phyloP scores from a whole-genome alignment of 2,113 vertebrate genomes.

The Ranitomeya variabilis region DNA sequence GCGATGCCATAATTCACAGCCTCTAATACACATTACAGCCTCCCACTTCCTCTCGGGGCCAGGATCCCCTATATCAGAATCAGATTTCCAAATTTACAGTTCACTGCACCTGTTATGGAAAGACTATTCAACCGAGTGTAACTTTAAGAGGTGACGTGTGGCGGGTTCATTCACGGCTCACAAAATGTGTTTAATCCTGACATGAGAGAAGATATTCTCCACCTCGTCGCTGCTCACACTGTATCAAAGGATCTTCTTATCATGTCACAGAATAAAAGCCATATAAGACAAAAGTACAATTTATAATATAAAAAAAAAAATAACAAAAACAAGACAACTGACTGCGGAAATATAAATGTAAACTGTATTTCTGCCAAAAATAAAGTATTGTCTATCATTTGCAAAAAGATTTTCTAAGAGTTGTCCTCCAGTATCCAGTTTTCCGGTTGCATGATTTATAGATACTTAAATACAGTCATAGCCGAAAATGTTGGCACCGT shows the following conservation, averaged over 20 bases:
- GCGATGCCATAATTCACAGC: constrained; percentile 39
- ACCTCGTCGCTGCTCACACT: not conserved
- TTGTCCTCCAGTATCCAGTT: not conserved
- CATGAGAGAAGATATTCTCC: constrained; percentile 1
- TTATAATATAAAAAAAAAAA: too few relatives aligned
- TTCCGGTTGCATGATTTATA: too few relatives aligned
- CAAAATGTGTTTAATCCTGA: constrained; percentile 33
- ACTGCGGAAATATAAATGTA: too few relatives aligned
- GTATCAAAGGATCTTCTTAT: constrained; percentile 6
- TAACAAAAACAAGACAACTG: too few relatives aligned
- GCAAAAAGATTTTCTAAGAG: not conserved
- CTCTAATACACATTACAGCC: constrained; percentile 35
- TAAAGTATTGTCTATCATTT: too few relatives aligned
- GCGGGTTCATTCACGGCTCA: constrained; percentile 5
- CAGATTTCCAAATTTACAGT: constrained; percentile 41
- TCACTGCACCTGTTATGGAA: constrained; percentile 56
- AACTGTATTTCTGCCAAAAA: too few relatives aligned
- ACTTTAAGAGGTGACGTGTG: constrained; percentile 19
- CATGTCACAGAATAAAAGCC: not conserved
- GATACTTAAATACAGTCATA: too few relatives aligned
- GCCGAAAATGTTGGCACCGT: too few relatives aligned
- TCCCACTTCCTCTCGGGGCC: constrained; percentile 8
- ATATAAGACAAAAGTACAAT: not conserved
- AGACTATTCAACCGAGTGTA: constrained; percentile 15
- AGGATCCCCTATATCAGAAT: constrained; percentile 32